Base-by-base conservation (phyloP, 30 jellyfish, hydroid and myxozoan genomes). In the Phacellophora camtschatica region DNA sequence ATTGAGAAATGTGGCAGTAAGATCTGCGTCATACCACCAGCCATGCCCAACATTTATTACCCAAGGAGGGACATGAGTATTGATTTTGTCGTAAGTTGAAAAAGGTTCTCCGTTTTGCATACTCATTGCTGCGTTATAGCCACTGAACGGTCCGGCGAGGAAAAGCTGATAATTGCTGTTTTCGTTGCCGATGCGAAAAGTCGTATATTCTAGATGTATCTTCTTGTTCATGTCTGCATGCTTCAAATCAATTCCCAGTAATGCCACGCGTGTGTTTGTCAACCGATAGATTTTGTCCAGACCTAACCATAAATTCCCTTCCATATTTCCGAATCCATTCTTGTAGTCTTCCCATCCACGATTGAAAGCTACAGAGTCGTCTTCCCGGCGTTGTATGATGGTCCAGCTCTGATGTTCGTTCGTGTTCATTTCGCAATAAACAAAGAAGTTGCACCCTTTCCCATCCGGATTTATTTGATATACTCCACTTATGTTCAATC, bases 271-370 rank as follows among this genome's bases (percentile, higher is more conserved):
- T 0, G 66, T 23, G 3, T 29, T 42, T 19, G 87, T 62, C 36
- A 74, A 63, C 3, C 39, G 46, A 37, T 74, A 66, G 66, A 74
- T 12, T 6, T 30, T 48, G 28, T 74, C 66, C 16, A 74, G 76
- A 22, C 87, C 87, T 13, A 74, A 49, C 87, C 87, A 74, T 62
- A 74, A 74, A 50, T 74, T 74, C 54, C 87, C 77, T 10, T 74
- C 15, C 42, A 74, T 16, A 23, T 74, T 35, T 10, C 87, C 87
- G n/a, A 74, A 74, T 3, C 87, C 71, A 62, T 13, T 20, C 39
- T 74, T 62, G 70, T 74, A 74, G 31, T 35, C 87, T 24, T 54
- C 27, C 76, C 72, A 51, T 19, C 33, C 42, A 31, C 76, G 69
- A 23, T 46, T 25, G 69, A 74, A 74, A 35, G 30, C 51, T 5